A percentile compares a stretch with the other conserved stretches of the same genome.
phyloP scores from a whole-genome alignment of 23 tunicate species.

The Pegea sp. region DNA sequence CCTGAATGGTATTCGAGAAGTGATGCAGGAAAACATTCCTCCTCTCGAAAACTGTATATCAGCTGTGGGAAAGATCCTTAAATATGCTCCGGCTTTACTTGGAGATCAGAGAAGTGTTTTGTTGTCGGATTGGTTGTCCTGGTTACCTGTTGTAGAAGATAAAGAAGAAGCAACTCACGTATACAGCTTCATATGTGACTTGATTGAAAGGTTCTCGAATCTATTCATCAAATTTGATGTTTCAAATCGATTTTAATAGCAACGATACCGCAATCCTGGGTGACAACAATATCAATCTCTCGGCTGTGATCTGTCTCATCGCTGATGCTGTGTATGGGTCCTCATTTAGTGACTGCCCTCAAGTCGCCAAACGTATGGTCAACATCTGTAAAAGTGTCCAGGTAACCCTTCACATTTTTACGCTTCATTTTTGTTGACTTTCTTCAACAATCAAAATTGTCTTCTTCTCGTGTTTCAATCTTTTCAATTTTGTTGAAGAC shows the following conservation, averaged over 20 bases:
- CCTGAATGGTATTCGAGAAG: constrained; percentile 13
- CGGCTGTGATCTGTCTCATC: constrained; percentile 44
- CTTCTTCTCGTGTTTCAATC: no score
- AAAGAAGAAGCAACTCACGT: constrained; percentile 91
- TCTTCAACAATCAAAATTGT: no score
- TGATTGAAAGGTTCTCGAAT: constrained; percentile 45
- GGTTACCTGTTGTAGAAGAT: constrained; percentile 96
- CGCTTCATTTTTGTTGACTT: neutral
- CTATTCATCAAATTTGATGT: neutral
- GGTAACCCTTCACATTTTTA: constrained; percentile 6
- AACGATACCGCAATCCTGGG: constrained; percentile 48
- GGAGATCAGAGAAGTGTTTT: constrained; percentile 17
- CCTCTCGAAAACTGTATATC: constrained; percentile 94
- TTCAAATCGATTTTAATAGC: constrained; percentile 4
- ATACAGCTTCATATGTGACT: constrained; percentile 60
- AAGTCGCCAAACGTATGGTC: constrained; percentile 22
- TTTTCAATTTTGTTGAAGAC: no score
- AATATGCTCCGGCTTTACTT: constrained; percentile 34
- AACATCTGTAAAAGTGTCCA: constrained; percentile 47
- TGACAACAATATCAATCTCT: constrained; percentile 33
- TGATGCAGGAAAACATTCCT: constrained; percentile 64
- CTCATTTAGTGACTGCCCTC: constrained; percentile 30
- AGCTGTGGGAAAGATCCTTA: constrained; percentile 73
- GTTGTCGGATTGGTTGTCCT: constrained; percentile 68
- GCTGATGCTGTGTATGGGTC: constrained; percentile 73